Evolutionary conservation across 2,888 invertebrate genomes (phyloP), one percentile per base, ranked within the genome.

Genomic region (Acanthacorydalis orientalis): DNA sequence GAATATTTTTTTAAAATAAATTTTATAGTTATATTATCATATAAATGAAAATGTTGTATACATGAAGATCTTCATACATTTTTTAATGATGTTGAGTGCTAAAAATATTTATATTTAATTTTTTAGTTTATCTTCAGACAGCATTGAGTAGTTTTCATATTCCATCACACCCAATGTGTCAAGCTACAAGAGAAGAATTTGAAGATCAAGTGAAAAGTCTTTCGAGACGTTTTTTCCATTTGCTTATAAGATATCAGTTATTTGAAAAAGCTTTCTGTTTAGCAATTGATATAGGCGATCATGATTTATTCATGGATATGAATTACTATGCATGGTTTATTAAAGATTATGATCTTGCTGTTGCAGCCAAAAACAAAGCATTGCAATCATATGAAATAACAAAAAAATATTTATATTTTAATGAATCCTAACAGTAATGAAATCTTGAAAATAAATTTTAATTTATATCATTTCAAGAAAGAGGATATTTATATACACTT

Each of bases 151-250:
- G 83, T 51, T 92, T 81, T 65, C 80, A 86, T 58, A 75, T 77
- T 34, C 80, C 88, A 10, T 70, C 75, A 31, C 70, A 77, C 41
- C 72, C 79, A 1, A 67, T 83, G 41, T 79, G 80, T 47, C 74
- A 77, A 51, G 74, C 79, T 12, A 73, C 79, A 1, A 75, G 80
- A 56, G 74, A 80, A 52, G 79, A 81, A 60, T 89, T 80, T 63
- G 80, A 83, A 39, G 82, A 80, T 61, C 75, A 84, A 60, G 75
- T 91, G 8, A 78, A 82, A 55, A 83, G 87, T 60, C 70, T 93
- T 37, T 90, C 91, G 0, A 71, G 92, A 54, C 73, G 87, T 55
- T 90, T 88, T 68, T 91, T 89, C 61, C 88, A 91, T 60, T 85
- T 85, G 59, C 64, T 92, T 44, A 69, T 92, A 12, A 78, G 86